phyloP scores from a whole-genome alignment of 1,140 invertebrate species.

The Drosophila sturtevanti region DNA sequence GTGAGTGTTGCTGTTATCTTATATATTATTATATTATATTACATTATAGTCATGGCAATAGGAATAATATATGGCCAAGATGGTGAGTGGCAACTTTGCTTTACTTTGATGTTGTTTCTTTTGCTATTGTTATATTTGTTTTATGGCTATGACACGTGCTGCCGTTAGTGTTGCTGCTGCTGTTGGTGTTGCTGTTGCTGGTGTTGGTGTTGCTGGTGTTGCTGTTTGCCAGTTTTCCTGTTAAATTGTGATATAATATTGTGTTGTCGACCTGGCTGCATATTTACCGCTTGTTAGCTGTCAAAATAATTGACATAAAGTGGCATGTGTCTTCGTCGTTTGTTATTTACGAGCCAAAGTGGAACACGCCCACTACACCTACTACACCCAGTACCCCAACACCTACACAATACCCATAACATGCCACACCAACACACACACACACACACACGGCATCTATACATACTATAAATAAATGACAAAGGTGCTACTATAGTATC shows the following conservation, averaged over 20 bases:
- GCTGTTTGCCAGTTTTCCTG: not conserved
- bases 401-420: no score
- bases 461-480: conserved; percentile 61
- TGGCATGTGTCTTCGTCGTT: conserved; percentile 73
- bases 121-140: conserved; percentile 12
- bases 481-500: conserved; percentile 53
- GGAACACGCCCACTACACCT: conserved; percentile 23
- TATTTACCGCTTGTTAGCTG: conserved; percentile 75
- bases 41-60: conserved; percentile 6
- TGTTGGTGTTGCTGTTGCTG: no score
- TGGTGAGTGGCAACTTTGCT: not conserved
- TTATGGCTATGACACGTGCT: conserved; percentile 11
- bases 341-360: conserved; percentile 69
- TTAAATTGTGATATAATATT: conserved; percentile 48
- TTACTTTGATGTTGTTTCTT: not conserved
- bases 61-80: not conserved
- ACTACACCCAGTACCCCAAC: no score
- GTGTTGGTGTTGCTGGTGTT: not conserved
- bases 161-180: not conserved
- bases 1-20: not conserved
- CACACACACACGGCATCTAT: conserved; percentile 42
- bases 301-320: conserved; percentile 80
- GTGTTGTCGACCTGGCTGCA: conserved; percentile 68
- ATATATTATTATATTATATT: conserved; percentile 10
- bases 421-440: conserved; percentile 9